phyloP scores from a whole-genome alignment of 2,888 invertebrate genomes.

The Resseliella maxima region DNA sequence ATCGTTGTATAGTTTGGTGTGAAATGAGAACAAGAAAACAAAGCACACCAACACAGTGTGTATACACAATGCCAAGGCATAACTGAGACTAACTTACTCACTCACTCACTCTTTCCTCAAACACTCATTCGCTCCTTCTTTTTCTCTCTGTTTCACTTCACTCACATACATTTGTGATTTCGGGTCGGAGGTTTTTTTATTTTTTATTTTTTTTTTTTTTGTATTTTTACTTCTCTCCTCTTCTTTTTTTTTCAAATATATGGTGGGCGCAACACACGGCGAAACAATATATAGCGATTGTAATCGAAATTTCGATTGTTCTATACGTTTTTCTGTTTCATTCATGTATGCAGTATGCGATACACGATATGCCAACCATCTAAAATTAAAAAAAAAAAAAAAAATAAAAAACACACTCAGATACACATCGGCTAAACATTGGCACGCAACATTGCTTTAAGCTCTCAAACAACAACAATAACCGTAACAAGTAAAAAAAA shows the following conservation, averaged over 20 bases:
- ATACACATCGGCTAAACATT: neutral
- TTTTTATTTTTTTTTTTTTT: too few species aligned
- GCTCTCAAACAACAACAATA: neutral
- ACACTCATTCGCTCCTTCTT: too few species aligned
- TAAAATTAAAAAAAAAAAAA: neutral
- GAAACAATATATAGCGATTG: neutral
- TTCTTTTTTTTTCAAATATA: too few species aligned
- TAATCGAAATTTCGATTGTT: constrained; percentile 39
- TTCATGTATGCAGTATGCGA: neutral
- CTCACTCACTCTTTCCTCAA: too few species aligned
- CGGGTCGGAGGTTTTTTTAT: neutral
- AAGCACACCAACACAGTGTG: too few species aligned
- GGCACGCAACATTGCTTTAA: constrained; percentile 20
- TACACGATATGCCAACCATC: neutral
- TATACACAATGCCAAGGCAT: too few species aligned
- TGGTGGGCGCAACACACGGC: neutral
- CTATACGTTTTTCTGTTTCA: neutral
- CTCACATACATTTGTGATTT: neutral
- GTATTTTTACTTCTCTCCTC: neutral
- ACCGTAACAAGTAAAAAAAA: neutral
- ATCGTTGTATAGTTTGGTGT: neutral
- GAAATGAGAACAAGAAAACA: neutral
- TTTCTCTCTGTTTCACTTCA: too few species aligned
- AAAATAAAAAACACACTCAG: neutral
- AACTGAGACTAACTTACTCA: too few species aligned